Evolutionary conservation across 2,797 vertebrate species (phyloP), one percentile per base, ranked within the genome.

Genomic region (Parotocinclus haroldoi): DNA sequence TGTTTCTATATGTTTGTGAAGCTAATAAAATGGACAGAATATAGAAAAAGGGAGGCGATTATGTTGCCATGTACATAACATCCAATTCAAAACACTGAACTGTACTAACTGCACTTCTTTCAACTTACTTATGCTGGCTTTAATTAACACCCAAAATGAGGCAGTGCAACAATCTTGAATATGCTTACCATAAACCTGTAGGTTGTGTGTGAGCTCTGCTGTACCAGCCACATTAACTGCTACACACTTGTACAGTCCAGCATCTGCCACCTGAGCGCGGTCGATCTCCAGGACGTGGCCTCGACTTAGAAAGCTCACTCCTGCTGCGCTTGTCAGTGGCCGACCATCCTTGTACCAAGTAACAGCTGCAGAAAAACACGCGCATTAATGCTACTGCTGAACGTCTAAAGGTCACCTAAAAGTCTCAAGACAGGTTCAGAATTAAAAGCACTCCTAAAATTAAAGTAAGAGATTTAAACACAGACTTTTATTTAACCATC

Each of bases 291-390:
- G 75, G 66, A 89, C 73, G 72, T 90, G 93, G 27, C 94, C 93
- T 36, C 89, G 86, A 58, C 89, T 90, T 80, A 89, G 78, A 63
- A 94, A 72, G 3, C 79, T 80, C 68, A 91, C 76, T 0, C 92
- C 87, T 0, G 86, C 81, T 10, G 90, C 79, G 4, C 53, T 72
- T 0, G 83, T 85, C 65, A 97, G 78, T 0, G 86, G 91, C 0
- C 69, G 91, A 53, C 88, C 88, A 48, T 96, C 93, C 89, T 96
- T 98, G 86, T 92, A 96, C 97, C 97, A 99, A 0, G 89, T 91
- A 58, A 97, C 81, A 19, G 86, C 97, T 99, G 83, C 16, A 45
- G 9, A 5, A 50, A 52, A 48, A 17, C 40, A 1, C 27, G 50
- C 55, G 19, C 18, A 17, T 40, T 12, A 37, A 1, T 5, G 16